Base-by-base conservation (phyloP, 2,797 vertebrate species). In the Sus cebifrons region DNA sequence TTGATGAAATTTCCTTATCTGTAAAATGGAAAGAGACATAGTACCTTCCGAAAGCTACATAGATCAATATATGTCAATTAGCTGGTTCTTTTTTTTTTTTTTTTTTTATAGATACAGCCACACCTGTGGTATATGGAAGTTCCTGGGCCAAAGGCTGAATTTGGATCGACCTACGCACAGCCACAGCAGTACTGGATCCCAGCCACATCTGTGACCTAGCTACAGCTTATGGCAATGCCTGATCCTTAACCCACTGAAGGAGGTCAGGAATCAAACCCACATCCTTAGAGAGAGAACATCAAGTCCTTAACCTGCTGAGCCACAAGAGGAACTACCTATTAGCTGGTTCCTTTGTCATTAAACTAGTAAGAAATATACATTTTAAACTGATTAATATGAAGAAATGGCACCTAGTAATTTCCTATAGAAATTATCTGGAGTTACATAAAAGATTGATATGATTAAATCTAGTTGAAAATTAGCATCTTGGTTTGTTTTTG, bases 1-100 rank as follows among this genome's bases (percentile, higher is more conserved):
- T 11, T 64, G 67, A 62, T 96, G 21, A 84, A 84, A 10, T 92
- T 94, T 92, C 10, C 54, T 91, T 21, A 75, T 82, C n/a, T 92
- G 6, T 67, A 87, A 81, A 87, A 81, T 84, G 2, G 10, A 91
- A 94, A 77, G 49, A 92, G 81, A 68, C 17, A 40, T 36, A 77
- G 5, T 58, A 60, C 5, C 58, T 62, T 67, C 9, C 20, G 2
- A 58, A 68, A 70, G 15, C 89, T 62, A 83, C 68, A 6, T 64
- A 84, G 14, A 70, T 60, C 6, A 54, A 62, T 78, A 40, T 36
- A 79, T 78, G 15, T n/a, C 79, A 65, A 56, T 91, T 67, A 71
- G 11, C 64, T 92, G 9, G 10, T 60, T 83, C 5, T 8, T 67
- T 58, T 87, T 49, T 32, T 32, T 32, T 32, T 32, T 32, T 32